These are phyloP conservation scores for Monomorium pharaonis DNA, from an alignment of 1,140 invertebrate genomes.

Conservation along the genomic window DNA sequence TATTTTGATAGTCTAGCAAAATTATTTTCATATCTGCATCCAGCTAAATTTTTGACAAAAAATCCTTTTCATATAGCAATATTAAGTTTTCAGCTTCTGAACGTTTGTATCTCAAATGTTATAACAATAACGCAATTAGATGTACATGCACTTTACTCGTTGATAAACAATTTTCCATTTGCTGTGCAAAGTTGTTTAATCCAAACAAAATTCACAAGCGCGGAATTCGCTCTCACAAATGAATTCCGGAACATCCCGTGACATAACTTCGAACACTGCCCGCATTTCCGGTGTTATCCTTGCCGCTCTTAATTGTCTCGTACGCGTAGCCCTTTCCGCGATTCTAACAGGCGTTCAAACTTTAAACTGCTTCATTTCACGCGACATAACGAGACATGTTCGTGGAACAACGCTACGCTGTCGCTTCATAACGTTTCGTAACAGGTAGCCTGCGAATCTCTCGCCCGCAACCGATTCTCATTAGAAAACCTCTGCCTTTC, in stretches of 20 bases:
- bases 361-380: constrained; percentile 54
- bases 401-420: constrained; percentile 31
- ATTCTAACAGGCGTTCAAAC: constrained; percentile 51
- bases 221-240: constrained; percentile 10
- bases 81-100: neutral
- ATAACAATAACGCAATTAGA: neutral
- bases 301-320: constrained; percentile 52
- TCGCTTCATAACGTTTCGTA: constrained; percentile 32
- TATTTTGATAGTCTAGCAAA: too few species aligned
- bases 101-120: neutral
- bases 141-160: neutral
- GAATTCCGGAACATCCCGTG: constrained; percentile 16
- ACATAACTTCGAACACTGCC: constrained; percentile 42
- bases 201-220: neutral
- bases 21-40: too few species aligned
- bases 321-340: constrained; percentile 40
- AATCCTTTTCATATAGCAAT: neutral
- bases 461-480: constrained; percentile 52
- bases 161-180: neutral
- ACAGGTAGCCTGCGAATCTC: constrained; percentile 52
- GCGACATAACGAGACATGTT: constrained; percentile 69
- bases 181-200: neutral
- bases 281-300: constrained; percentile 45
- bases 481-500: constrained; percentile 2
- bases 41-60: too few species aligned